Percentiles rank a stretch among this genome's conserved stretches.
phyloP scores from a whole-genome alignment of 1,140 invertebrate species.

The Oryzaephilus surinamensis region DNA sequence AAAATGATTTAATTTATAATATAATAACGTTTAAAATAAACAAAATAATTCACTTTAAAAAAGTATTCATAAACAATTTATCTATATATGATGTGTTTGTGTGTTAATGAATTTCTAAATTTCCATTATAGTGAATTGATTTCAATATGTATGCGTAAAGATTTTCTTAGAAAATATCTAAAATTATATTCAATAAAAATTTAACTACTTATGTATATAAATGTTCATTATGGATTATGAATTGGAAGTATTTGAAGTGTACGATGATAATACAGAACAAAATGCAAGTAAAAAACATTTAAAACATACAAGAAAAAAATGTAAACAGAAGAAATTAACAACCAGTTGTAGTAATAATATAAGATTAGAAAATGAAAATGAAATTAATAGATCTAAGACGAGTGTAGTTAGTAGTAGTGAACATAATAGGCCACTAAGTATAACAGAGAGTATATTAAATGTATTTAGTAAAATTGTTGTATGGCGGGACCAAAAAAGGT shows the following conservation, averaged over 20 bases:
- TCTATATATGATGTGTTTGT: background rate
- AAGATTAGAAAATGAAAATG: conserved; percentile 25
- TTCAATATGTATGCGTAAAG: background rate
- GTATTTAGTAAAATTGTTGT: conserved; percentile 56
- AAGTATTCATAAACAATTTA: background rate
- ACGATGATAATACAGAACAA: conserved; percentile 30
- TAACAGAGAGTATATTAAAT: conserved; percentile 50
- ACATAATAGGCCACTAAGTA: conserved; percentile 30
- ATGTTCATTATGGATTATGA: conserved; percentile 34
- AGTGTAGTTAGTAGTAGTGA: conserved; percentile 17
- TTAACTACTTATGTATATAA: background rate
- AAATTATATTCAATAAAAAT: too few relatives aligned
- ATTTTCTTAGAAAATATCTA: too few relatives aligned
- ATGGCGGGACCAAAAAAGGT: conserved; percentile 43
- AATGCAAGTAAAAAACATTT: conserved; percentile 26
- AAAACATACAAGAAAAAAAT: conserved; percentile 33
- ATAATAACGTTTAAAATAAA: background rate
- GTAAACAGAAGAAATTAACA: conserved; percentile 30
- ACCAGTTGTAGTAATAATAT: conserved; percentile 1
- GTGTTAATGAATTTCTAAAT: background rate
- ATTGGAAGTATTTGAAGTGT: conserved; percentile 36
- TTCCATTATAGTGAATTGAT: background rate
- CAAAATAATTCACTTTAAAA: too few relatives aligned
- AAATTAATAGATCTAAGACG: conserved; percentile 28
- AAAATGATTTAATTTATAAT: background rate